Base-by-base conservation (phyloP, 2,888 invertebrate genomes). In the Epirrhoe alternata region DNA sequence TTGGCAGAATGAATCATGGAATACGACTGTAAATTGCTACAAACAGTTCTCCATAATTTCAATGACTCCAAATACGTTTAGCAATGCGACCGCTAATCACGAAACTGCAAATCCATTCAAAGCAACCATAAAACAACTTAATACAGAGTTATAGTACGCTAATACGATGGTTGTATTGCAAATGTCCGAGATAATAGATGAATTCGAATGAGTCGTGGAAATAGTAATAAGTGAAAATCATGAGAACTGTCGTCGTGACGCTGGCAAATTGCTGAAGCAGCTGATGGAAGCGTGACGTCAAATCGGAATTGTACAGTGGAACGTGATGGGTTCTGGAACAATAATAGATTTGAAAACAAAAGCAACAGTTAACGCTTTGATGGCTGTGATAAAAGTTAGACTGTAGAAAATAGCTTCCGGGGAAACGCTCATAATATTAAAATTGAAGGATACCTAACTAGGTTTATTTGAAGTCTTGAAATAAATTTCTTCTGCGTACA, bases 171-270 rank as follows among this genome's bases (percentile, higher is more conserved):
- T 61, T 58, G 66, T 71, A 65, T 61, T 63, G 66, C 66, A 70
- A 72, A 69, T 67, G 47, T 57, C 59, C 61, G 56, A 76, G 76
- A 80, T 82, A 77, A 81, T 77, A 77, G 76, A 75, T 76, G 77
- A 77, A 77, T 79, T 74, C 68, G 69, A 74, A 70, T 73, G 60
- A 79, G 77, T 77, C 87, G 87, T 88, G 87, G 84, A 86, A 87
- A 86, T 81, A 70, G 76, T 80, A 80, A 86, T 84, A 85, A 85
- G 84, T 86, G 81, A 80, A 85, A 82, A 79, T 75, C 80, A 82
- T 85, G 85, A 79, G 82, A 86, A 84, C 79, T 78, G 78, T 73
- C 80, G 73, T 87, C 85, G 88, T 88, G 87, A 86, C 80, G 76
- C 64, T 68, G 77, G 77, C 78, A 74, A 77, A 75, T 79, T 77